Conservation (phyloP, 2,888 invertebrate genomes). For the Coleophora deauratella region DNA sequence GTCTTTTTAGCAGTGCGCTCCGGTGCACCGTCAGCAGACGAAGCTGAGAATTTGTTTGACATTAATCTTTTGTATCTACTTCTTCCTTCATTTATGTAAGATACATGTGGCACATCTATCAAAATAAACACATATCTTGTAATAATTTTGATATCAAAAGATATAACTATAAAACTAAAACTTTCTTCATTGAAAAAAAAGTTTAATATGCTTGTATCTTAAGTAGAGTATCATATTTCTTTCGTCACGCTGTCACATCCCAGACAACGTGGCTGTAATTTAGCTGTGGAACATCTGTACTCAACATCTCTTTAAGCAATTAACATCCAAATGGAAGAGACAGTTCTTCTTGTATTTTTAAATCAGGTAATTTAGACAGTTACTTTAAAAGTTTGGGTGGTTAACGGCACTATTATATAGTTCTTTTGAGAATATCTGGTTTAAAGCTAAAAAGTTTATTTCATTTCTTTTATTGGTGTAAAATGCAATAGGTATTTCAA, state of each 20-base stretch:
- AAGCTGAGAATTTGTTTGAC: constrained; percentile 22
- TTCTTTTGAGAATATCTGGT: too few species aligned
- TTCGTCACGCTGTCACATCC: constrained; percentile 37
- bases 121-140: too few species aligned
- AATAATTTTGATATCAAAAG: too few species aligned
- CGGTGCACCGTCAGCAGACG: constrained; percentile 50
- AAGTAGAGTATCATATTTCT: constrained; percentile 61
- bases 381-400: too few species aligned
- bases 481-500: too few species aligned
- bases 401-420: too few species aligned
- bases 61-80: constrained; percentile 17
- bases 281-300: constrained; percentile 63
- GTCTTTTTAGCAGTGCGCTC: constrained; percentile 60
- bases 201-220: constrained; percentile 11
- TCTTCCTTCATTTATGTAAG: too few species aligned
- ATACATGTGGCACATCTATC: too few species aligned
- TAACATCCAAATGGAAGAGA: constrained; percentile 57
- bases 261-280: constrained; percentile 51
- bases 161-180: too few species aligned
- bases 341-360: constrained; percentile 59
- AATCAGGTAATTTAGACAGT: constrained; percentile 46
- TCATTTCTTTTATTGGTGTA: too few species aligned
- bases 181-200: too few species aligned
- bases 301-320: constrained; percentile 66
- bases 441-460: too few species aligned